phyloP scores from a whole-genome alignment of 1,140 invertebrate genomes.

The Agraylea sexmaculata region DNA sequence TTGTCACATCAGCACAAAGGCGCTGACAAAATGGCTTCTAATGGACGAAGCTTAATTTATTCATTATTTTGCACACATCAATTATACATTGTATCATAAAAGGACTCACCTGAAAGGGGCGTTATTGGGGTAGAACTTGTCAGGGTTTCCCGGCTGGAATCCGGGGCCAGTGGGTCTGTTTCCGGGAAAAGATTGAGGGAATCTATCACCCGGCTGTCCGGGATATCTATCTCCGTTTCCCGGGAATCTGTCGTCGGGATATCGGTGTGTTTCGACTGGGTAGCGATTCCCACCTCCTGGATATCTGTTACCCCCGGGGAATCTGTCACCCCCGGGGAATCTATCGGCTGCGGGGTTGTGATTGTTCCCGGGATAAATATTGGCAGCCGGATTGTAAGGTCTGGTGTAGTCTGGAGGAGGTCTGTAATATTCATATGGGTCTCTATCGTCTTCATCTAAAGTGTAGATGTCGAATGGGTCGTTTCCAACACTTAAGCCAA shows the following conservation, averaged over 20 bases:
- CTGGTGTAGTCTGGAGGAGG: conserved; percentile 14
- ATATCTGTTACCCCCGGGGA: conserved; percentile 10
- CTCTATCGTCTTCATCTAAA: conserved; percentile 6
- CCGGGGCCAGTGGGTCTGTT: conserved; percentile 5
- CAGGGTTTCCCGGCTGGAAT: conserved; percentile 15
- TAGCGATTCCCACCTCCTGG: conserved; percentile 8
- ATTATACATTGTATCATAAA: neutral
- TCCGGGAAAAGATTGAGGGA: conserved; percentile 5
- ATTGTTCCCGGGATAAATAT: conserved; percentile 12
- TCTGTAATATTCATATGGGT: conserved; percentile 14
- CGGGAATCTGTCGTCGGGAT: conserved; percentile 9
- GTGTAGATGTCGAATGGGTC: conserved; percentile 12
- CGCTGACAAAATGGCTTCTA: no score
- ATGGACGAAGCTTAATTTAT: no score
- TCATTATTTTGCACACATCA: no score
- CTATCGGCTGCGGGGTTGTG: no score
- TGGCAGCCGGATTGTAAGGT: conserved; percentile 13
- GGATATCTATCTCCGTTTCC: conserved; percentile 2
- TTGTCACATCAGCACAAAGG: no score
- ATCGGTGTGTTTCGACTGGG: conserved; percentile 4
- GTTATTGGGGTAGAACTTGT: conserved; percentile 17
- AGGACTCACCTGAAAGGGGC: conserved; percentile 16
- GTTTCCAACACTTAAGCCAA: conserved; percentile 10
- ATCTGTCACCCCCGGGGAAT: conserved; percentile 2
- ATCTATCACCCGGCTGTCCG: conserved; percentile 1